A percentile compares a stretch with the other conserved stretches of the same genome.
phyloP scores from a whole-genome alignment of 1,140 invertebrate species.

The Choristoneura fumiferana region DNA sequence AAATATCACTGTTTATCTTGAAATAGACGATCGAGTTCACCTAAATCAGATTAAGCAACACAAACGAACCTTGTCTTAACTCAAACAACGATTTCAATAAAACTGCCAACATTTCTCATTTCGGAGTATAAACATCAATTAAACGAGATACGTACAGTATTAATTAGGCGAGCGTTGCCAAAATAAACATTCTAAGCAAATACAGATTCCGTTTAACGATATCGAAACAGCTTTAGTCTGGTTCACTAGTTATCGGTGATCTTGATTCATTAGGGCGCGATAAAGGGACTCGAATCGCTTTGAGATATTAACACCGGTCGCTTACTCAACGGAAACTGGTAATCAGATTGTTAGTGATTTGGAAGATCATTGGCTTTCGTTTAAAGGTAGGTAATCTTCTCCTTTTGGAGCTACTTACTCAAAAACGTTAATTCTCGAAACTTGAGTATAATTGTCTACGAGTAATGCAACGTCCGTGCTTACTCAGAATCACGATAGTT shows the following conservation, averaged over 20 bases:
- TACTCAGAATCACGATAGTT: no score
- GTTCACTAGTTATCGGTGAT: constrained; percentile 37
- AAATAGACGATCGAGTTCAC: no score
- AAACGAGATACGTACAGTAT: constrained; percentile 1
- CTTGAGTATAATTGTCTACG: no score
- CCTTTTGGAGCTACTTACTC: no score
- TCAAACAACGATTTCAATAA: background rate
- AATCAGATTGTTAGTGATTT: constrained; percentile 9
- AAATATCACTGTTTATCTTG: no score
- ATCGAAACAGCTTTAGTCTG: constrained; percentile 12
- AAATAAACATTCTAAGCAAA: constrained; percentile 13
- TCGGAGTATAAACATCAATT: constrained; percentile 10
- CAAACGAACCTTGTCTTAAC: background rate
- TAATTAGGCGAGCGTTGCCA: constrained; percentile 12
- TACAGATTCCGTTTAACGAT: constrained; percentile 13
- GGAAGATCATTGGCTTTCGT: background rate
- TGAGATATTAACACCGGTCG: constrained; percentile 49
- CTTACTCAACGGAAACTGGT: background rate
- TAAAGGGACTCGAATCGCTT: constrained; percentile 47
- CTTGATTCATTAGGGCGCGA: constrained; percentile 51
- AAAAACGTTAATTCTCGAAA: no score
- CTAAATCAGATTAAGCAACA: background rate
- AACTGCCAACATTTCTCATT: background rate
- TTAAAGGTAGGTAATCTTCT: background rate
- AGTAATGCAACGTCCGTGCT: no score